Evolutionary conservation across 2,113 vertebrate genomes (phyloP).

Genomic region (Xerus inauris): DNA sequence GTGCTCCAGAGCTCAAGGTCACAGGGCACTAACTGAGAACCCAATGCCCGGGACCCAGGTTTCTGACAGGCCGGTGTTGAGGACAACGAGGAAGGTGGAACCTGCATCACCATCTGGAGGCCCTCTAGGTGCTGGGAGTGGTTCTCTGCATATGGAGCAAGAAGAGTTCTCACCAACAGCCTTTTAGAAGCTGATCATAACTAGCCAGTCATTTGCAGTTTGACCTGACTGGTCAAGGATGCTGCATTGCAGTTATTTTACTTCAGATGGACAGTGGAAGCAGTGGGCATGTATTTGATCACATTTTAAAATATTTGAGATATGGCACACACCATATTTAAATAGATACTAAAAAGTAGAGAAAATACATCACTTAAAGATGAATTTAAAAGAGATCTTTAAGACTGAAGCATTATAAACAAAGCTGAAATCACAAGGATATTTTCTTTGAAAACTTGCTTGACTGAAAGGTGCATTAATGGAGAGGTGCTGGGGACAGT

Average conservation of each 20-base stretch:
- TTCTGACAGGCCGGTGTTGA: background rate
- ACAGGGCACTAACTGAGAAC: background rate
- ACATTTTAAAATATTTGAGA: background rate
- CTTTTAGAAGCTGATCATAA: accelerated
- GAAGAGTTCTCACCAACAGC: background rate
- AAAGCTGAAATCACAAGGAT: background rate
- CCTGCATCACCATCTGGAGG: background rate
- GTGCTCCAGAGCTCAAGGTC: background rate
- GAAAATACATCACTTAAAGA: background rate
- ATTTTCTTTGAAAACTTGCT: background rate
- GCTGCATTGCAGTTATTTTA: background rate
- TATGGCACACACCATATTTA: background rate
- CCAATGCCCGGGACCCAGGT: background rate
- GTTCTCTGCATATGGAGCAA: background rate
- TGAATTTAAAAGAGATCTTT: background rate
- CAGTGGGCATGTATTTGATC: background rate
- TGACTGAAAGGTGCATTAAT: background rate
- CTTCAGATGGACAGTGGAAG: background rate
- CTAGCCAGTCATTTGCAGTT: background rate
- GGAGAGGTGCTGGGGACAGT: background rate
- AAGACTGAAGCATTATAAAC: background rate
- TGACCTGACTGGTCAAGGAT: background rate
- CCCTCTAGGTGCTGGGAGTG: accelerated
- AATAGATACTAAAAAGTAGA: background rate
- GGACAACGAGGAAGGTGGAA: accelerated